Evolutionary conservation across 2,797 vertebrate species (phyloP).

Genomic region (Bovichtus diacanthus): DNA sequence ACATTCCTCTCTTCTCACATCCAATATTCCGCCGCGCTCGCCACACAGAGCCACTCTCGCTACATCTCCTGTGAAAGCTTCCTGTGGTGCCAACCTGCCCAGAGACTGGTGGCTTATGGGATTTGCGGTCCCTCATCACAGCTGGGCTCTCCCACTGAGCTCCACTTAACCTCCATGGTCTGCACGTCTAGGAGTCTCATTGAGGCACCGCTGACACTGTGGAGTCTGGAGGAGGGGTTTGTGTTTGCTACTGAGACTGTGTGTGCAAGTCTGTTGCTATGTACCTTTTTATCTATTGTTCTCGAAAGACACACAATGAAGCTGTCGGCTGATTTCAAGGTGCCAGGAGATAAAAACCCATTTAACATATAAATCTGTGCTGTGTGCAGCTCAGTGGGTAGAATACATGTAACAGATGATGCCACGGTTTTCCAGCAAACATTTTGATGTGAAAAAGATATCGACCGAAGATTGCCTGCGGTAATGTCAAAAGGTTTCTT

Average conservation of each 20-base stretch:
- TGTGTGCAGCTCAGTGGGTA: neutral
- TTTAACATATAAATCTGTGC: neutral
- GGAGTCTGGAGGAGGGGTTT: neutral
- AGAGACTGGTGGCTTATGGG: constrained; percentile 72
- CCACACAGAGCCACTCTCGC: constrained; percentile 25
- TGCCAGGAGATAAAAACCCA: neutral
- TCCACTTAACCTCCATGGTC: constrained; percentile 73
- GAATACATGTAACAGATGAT: neutral
- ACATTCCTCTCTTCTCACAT: constrained; percentile 48
- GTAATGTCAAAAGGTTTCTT: neutral
- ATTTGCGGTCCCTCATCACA: constrained; percentile 72
- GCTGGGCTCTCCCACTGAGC: constrained; percentile 68
- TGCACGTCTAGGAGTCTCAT: constrained; percentile 42
- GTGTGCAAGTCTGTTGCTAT: constrained; percentile 5
- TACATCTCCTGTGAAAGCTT: constrained; percentile 61
- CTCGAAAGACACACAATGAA: constrained; percentile 11
- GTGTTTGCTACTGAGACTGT: neutral
- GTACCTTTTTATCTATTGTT: constrained; percentile 24
- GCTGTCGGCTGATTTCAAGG: neutral
- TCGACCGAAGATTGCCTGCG: neutral
- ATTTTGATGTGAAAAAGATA: neutral
- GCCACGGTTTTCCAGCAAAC: neutral
- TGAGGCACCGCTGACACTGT: constrained; percentile 18
- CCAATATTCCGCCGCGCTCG: constrained; percentile 38
- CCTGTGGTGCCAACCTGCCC: constrained; percentile 62